These are phyloP conservation scores for Chascanopsetta lugubris DNA, from an alignment of 2,113 vertebrate species.

Conservation along the genomic window DNA sequence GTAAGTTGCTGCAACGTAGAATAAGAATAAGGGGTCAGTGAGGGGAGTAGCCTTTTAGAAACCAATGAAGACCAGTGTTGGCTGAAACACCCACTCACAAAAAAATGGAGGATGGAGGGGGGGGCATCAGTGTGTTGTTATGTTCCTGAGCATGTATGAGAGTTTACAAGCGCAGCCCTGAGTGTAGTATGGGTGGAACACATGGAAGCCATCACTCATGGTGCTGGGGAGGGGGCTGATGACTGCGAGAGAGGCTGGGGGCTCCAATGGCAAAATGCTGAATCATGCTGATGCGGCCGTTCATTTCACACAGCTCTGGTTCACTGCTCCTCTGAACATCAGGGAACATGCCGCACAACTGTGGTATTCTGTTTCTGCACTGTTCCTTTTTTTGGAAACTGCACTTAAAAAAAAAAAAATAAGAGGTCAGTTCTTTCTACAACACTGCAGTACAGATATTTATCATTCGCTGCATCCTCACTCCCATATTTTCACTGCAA, in stretches of 20 bases:
- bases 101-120: background rate
- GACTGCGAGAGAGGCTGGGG: constrained; percentile 26
- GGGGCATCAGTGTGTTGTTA: background rate
- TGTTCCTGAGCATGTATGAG: background rate
- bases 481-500: too few species aligned
- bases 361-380: background rate
- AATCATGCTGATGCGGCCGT: constrained; percentile 68
- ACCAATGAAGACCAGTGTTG: constrained; percentile 49
- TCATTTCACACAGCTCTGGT: constrained; percentile 21
- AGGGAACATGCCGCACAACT: constrained; percentile 16
- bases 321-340: constrained; percentile 12
- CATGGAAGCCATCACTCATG: constrained; percentile 30
- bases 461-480: too few species aligned
- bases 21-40: background rate
- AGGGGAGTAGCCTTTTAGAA: constrained; percentile 22
- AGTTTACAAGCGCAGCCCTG: background rate
- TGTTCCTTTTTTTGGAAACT: background rate
- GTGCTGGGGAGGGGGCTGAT: constrained; percentile 7
- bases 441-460: too few species aligned
- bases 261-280: constrained; percentile 49
- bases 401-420: background rate
- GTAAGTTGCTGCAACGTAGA: constrained; percentile 1
- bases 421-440: too few species aligned
- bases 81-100: constrained; percentile 35
- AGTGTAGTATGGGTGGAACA: constrained; percentile 30